phyloP scores from a whole-genome alignment of 2,797 vertebrate species.

The Kryptopterus vitreolus region DNA sequence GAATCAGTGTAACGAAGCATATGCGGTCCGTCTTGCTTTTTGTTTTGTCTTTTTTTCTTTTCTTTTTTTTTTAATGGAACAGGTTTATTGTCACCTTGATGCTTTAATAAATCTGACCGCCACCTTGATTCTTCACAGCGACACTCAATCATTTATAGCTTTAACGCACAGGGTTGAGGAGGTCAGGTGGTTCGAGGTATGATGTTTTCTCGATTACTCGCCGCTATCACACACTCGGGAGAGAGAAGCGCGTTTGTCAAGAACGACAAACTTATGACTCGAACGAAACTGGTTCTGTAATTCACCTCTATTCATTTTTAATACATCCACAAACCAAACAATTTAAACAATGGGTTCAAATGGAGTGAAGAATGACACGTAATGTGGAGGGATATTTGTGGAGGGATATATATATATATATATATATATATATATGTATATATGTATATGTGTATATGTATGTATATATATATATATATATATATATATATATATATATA shows the following conservation, averaged over 20 bases:
- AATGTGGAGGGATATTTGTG: neutral
- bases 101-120: slow-evolving; percentile 39
- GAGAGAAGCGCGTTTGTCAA: slow-evolving; percentile 46
- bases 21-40: neutral
- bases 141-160: slow-evolving; percentile 35
- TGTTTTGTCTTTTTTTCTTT: too few species aligned
- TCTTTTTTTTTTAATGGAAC: slow-evolving; percentile 23
- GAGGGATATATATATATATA: too few species aligned
- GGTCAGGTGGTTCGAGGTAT: slow-evolving; percentile 48
- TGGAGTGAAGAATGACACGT: neutral
- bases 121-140: slow-evolving; percentile 41
- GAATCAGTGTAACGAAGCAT: slow-evolving; percentile 46
- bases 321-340: slow-evolving; percentile 43
- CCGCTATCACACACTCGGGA: slow-evolving; percentile 41
- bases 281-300: slow-evolving; percentile 44
- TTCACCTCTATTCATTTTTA: slow-evolving; percentile 50
- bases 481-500: too few species aligned
- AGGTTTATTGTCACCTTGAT: slow-evolving; percentile 2
- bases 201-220: slow-evolving; percentile 50
- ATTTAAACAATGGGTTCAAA: slow-evolving; percentile 40
- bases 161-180: slow-evolving; percentile 29
- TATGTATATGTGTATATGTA: too few species aligned
- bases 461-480: too few species aligned
- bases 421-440: too few species aligned
- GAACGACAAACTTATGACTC: slow-evolving; percentile 31